These are phyloP conservation scores for Coelopa pilipes DNA, from an alignment of 2,888 invertebrate genomes.

Conservation along the genomic window DNA sequence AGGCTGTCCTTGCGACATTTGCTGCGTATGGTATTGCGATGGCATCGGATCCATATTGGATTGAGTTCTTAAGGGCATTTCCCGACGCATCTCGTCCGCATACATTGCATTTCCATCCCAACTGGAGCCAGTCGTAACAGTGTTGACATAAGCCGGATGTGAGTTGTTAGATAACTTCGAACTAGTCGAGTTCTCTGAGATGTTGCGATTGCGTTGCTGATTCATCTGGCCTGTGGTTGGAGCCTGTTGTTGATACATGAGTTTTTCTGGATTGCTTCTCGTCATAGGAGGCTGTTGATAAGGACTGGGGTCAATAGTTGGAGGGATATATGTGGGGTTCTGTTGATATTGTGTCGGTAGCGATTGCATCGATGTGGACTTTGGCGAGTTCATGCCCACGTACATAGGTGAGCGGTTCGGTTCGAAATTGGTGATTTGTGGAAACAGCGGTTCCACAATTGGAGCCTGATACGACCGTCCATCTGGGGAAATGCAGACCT, in stretches of 20 bases:
- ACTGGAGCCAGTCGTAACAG: slow-evolving; percentile 51
- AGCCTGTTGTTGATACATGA: neutral
- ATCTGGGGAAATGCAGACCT: slow-evolving; percentile 60
- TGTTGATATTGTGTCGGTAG: slow-evolving; percentile 23
- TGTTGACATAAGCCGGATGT: slow-evolving; percentile 38
- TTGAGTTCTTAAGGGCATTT: neutral
- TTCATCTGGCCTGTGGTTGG: slow-evolving; percentile 13
- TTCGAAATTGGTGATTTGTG: slow-evolving; percentile 57
- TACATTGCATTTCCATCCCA: slow-evolving; percentile 60
- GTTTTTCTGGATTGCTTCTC: slow-evolving; percentile 22
- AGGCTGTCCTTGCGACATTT: neutral
- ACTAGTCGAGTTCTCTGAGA: slow-evolving; percentile 54
- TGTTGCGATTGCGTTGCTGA: slow-evolving; percentile 49
- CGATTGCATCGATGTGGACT: slow-evolving; percentile 27
- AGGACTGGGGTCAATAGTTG: slow-evolving; percentile 24
- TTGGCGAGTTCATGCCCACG: slow-evolving; percentile 27
- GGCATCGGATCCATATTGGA: neutral
- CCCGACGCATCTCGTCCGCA: slow-evolving; percentile 27
- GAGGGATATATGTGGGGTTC: slow-evolving; percentile 28
- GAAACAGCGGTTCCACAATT: slow-evolving; percentile 61
- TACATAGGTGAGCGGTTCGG: slow-evolving; percentile 57
- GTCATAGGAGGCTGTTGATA: slow-evolving; percentile 40
- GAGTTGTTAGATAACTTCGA: slow-evolving; percentile 50
- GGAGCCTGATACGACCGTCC: slow-evolving; percentile 63
- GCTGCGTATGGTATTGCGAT: neutral